These are phyloP conservation scores for Drosophila truncata DNA, from an alignment of 1,140 invertebrate genomes.

Conservation along the genomic window DNA sequence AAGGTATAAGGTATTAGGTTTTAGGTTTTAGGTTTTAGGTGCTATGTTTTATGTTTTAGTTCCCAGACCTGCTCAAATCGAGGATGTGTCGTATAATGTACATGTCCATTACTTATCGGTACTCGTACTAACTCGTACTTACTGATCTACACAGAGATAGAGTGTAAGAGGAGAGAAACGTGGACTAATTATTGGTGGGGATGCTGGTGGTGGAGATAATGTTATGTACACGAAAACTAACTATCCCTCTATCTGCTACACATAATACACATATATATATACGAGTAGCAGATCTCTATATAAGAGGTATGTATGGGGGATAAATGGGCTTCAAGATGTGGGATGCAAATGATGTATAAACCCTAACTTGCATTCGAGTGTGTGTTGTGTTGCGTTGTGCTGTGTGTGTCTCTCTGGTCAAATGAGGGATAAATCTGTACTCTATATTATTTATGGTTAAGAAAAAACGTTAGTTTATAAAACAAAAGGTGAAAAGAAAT, in stretches of 20 bases:
- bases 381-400: neutral
- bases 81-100: constrained; percentile 41
- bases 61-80: constrained; percentile 30
- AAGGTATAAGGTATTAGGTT: neutral
- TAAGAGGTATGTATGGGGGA: constrained; percentile 14
- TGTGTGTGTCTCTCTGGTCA: constrained; percentile 19
- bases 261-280: neutral
- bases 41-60: constrained; percentile 6
- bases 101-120: constrained; percentile 45
- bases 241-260: neutral
- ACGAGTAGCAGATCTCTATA: neutral
- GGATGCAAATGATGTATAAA: constrained; percentile 25
- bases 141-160: constrained; percentile 18
- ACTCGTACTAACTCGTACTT: constrained; percentile 31
- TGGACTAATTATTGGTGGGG: constrained; percentile 46
- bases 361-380: constrained; percentile 32
- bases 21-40: neutral
- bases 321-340: constrained; percentile 32
- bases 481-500: constrained; percentile 70
- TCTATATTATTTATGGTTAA: constrained; percentile 43
- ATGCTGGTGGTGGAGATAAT: constrained; percentile 30
- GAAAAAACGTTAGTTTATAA: constrained; percentile 67
- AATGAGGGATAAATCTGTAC: constrained; percentile 33
- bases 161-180: constrained; percentile 8
- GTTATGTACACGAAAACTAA: constrained; percentile 52